Conservation (phyloP, 2,113 vertebrate genomes). For the Gymnogyps californianus region DNA sequence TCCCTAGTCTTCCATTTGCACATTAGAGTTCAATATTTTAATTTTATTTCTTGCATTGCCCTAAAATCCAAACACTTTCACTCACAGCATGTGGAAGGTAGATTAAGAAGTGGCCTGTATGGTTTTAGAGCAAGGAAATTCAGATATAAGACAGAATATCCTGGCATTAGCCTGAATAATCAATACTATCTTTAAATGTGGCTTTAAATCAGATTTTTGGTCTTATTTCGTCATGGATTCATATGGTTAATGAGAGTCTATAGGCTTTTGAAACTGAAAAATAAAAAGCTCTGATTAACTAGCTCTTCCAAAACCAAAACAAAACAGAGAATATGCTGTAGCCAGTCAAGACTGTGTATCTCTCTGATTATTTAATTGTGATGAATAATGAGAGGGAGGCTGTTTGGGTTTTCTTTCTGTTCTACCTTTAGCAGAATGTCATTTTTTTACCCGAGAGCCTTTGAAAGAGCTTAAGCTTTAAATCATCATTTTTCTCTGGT, state of each 20-base stretch:
- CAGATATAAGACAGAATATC: neutral
- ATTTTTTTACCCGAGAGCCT: constrained; percentile 7
- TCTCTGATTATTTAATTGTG: constrained; percentile 12
- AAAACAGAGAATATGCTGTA: neutral
- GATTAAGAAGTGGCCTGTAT: neutral
- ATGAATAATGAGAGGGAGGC: neutral
- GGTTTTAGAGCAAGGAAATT: neutral
- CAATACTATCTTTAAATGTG: neutral
- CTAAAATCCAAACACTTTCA: neutral
- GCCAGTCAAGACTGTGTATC: neutral
- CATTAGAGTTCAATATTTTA: neutral
- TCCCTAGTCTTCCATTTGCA: neutral
- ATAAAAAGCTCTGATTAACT: neutral
- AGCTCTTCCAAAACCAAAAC: neutral
- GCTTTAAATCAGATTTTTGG: neutral
- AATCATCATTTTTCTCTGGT: constrained; percentile 42
- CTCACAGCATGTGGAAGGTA: neutral
- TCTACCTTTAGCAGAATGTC: neutral
- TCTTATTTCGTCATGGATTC: neutral
- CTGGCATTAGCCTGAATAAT: neutral
- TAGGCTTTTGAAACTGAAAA: neutral
- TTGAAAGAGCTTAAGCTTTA: constrained; percentile 49
- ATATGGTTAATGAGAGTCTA: neutral
- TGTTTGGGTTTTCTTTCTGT: constrained; percentile 3
- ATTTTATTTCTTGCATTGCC: neutral